Conservation (phyloP, 2,113 vertebrate genomes). For the Sinocyclocheilus anophthalmus region DNA sequence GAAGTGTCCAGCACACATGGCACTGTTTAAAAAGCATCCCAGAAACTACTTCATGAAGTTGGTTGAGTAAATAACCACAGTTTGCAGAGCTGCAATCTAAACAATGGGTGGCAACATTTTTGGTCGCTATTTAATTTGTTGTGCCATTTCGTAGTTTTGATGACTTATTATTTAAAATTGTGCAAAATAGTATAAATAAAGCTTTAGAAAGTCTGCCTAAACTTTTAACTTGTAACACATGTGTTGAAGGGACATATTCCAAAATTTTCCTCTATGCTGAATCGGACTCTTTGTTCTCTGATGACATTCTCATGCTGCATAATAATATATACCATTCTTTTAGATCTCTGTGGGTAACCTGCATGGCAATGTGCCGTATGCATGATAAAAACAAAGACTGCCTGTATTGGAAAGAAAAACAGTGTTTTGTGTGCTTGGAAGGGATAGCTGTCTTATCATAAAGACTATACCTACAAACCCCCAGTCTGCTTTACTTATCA, state of each 20-base stretch:
- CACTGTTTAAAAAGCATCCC: too few species aligned
- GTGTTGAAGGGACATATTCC: background rate
- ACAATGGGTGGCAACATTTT: too few species aligned
- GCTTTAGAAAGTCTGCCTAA: background rate
- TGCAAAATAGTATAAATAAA: background rate
- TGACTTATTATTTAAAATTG: too few species aligned
- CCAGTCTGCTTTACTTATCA: constrained; percentile 1
- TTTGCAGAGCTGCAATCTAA: too few species aligned
- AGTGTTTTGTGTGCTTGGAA: constrained; percentile 7
- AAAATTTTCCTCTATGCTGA: background rate
- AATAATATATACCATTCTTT: constrained; percentile 30
- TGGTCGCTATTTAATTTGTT: too few species aligned
- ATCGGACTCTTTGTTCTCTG: constrained; percentile 17
- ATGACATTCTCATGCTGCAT: constrained; percentile 13
- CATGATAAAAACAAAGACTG: constrained; percentile 22
- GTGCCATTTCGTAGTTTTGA: too few species aligned
- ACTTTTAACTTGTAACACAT: background rate
- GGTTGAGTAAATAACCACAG: too few species aligned
- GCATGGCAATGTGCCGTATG: constrained; percentile 17
- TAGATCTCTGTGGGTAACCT: constrained; percentile 45
- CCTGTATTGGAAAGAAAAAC: background rate
- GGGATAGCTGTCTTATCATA: constrained; percentile 22
- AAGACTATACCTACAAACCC: background rate
- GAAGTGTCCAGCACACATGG: too few species aligned
- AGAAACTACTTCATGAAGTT: too few species aligned